A percentile compares a stretch with the other conserved stretches of the same genome.
Evolutionary conservation across 2,113 vertebrate species (phyloP).

Genomic region (Apistogramma diplotaenia): DNA sequence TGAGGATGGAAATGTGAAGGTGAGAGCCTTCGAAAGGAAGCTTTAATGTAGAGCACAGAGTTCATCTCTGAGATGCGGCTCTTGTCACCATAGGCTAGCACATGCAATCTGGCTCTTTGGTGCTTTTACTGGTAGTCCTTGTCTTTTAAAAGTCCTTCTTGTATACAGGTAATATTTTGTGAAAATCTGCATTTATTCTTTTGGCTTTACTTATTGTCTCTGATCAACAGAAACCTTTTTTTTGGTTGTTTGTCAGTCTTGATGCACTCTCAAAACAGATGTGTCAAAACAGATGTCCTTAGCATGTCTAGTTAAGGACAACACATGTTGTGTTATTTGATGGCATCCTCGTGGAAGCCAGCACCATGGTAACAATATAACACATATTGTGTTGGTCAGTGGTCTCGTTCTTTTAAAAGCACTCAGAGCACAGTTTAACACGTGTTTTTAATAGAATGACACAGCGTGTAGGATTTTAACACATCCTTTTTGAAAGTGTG

Average conservation of each 20-base stretch:
- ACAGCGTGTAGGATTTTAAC: not conserved
- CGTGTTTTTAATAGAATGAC: not conserved
- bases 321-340: no score
- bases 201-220: not conserved
- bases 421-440: not conserved
- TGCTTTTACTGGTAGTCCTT: not conserved
- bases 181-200: not conserved
- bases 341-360: not conserved
- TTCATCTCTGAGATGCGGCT: not conserved
- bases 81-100: not conserved
- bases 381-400: not conserved
- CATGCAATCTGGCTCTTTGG: not conserved
- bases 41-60: not conserved
- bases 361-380: not conserved
- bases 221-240: not conserved
- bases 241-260: not conserved
- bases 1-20: conserved; percentile 73
- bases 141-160: not conserved
- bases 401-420: not conserved
- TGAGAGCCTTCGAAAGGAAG: not conserved
- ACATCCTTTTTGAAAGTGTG: not conserved
- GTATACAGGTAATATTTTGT: no score
- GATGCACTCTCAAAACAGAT: not conserved
- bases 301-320: not conserved
- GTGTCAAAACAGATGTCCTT: not conserved